These are phyloP conservation scores for Zosterops borbonicus DNA, from an alignment of 2,113 vertebrate genomes.

Conservation along the genomic window DNA sequence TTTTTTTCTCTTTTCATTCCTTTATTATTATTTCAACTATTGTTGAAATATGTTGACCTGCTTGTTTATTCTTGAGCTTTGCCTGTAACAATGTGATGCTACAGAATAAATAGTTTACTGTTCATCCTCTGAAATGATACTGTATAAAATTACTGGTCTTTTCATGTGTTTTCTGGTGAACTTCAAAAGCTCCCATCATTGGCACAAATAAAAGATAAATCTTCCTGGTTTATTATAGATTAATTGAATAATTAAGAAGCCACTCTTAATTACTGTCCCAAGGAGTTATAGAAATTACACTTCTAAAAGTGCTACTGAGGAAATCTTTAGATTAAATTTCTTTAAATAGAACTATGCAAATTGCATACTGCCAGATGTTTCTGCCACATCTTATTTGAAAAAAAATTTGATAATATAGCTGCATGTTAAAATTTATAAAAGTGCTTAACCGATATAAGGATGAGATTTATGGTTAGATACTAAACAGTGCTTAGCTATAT, in stretches of 20 bases:
- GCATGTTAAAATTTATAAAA: neutral
- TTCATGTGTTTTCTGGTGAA: neutral
- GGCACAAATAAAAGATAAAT: neutral
- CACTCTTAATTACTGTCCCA: neutral
- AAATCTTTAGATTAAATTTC: neutral
- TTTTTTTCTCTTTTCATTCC: neutral
- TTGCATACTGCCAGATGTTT: neutral
- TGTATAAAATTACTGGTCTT: neutral
- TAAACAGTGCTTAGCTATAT: neutral
- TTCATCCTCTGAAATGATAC: neutral
- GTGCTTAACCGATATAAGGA: neutral
- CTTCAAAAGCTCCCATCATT: neutral
- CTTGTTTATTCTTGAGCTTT: neutral
- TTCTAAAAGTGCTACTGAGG: neutral
- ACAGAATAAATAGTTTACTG: neutral
- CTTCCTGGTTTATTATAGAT: neutral
- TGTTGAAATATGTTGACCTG: neutral
- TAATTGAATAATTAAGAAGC: neutral
- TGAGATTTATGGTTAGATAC: neutral
- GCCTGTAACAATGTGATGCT: neutral
- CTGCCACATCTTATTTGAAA: neutral
- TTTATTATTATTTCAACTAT: neutral
- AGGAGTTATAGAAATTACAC: neutral
- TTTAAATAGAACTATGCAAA: neutral
- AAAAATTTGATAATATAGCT: neutral